Evolutionary conservation across 2,888 invertebrate genomes (phyloP).

Genomic region (Parascotia fuliginaria): DNA sequence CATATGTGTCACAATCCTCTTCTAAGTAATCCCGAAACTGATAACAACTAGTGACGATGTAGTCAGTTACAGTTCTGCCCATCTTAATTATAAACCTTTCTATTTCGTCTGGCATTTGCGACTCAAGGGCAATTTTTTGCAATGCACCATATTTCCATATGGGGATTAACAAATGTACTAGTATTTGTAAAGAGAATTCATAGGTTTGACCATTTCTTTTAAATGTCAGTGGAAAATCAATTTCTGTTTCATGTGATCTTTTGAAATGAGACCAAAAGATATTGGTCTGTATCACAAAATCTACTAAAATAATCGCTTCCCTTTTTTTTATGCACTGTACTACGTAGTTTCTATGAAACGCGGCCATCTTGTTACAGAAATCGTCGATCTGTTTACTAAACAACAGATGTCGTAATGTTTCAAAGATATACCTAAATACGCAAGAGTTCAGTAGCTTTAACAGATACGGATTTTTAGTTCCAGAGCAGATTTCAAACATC

Average conservation of each 20-base stretch:
- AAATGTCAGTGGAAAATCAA: constrained; percentile 39
- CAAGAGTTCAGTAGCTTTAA: constrained; percentile 19
- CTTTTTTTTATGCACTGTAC: constrained; percentile 37
- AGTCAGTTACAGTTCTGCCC: constrained; percentile 40
- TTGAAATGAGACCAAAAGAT: constrained; percentile 48
- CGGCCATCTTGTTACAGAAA: constrained; percentile 41
- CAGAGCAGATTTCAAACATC: constrained; percentile 15
- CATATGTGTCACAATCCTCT: constrained; percentile 15
- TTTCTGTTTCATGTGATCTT: constrained; percentile 20
- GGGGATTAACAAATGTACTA: constrained; percentile 45
- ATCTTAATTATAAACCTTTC: constrained; percentile 36
- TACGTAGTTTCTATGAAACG: constrained; percentile 39
- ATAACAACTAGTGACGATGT: constrained; percentile 42
- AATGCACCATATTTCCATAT: constrained; percentile 29
- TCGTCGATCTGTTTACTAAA: constrained; percentile 28
- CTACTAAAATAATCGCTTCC: constrained; percentile 36
- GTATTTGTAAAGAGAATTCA: constrained; percentile 48
- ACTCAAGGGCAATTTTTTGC: constrained; percentile 5
- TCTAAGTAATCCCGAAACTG: constrained; percentile 34
- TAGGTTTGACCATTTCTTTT: constrained; percentile 49
- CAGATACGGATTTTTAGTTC: constrained; percentile 18
- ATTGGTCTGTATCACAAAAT: constrained; percentile 43
- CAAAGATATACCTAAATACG: constrained; percentile 12
- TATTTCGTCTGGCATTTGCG: constrained; percentile 15
- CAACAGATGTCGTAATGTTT: constrained; percentile 13